Evolutionary conservation across 1,140 invertebrate species (phyloP), one percentile per base, ranked within the genome.

Genomic region (Bombus soroeensis): DNA sequence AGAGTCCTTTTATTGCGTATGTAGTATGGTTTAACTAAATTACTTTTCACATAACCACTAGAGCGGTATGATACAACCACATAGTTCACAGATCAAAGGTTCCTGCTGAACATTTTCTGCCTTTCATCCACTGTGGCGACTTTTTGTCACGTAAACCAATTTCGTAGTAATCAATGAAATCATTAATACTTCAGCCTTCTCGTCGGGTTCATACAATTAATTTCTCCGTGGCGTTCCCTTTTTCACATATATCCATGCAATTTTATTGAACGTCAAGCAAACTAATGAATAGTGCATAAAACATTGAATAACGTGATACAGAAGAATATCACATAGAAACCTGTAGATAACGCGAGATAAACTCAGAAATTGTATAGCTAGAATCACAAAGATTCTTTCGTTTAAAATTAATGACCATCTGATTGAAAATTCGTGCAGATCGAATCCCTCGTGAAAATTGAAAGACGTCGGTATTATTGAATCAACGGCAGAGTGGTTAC

Each of bases 71-170:
- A 86, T 88, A 91, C 87, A 77, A 88, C 90, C 80, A 80, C 90
- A 91, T 91, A 91, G 89, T 91, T 91, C 87, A 84, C 75, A 88
- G 89, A 91, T 91, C 90, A 91, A 91, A 91, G 88, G 85, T 91
- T 83, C 76, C 70, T 64, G 32, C 77, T 83, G 80, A 91, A 89
- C 89, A 86, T 84, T 89, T 89, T 76, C 85, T 53, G 78, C 86
- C 83, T 90, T 88, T 89, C 85, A 79, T 89, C 79, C 83, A 47
- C 68, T n/a, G 64, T 39, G 41, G 76, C 68, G 78, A 88, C 82
- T 90, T 86, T 89, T 87, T 72, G 77, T 71, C 81, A 77, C 79
- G 41, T 71, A 72, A 76, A 74, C 87, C 53, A 89, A 85, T 89
- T 87, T 89, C 80, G 86, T 84, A 84, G 64, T 37, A 64, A 81